Percentiles rank a stretch among this genome's conserved stretches.
These are phyloP conservation scores for Amazonetta brasiliensis DNA, from an alignment of 2,797 vertebrate genomes.

Conservation along the genomic window DNA sequence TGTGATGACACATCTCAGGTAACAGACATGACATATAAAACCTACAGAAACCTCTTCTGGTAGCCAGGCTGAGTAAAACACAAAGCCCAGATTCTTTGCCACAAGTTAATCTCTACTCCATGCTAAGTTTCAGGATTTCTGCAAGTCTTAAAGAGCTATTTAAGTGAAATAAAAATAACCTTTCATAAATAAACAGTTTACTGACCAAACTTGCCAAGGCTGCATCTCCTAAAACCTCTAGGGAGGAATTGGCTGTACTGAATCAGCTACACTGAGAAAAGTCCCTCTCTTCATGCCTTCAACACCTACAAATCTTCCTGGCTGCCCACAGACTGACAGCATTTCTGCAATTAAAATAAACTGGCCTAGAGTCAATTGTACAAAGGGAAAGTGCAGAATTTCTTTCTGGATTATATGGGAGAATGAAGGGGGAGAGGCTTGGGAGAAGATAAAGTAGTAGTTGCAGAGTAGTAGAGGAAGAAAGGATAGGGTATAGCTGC, in stretches of 20 bases:
- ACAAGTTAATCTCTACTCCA: not conserved
- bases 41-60: not conserved
- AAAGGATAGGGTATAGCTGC: not conserved
- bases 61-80: not conserved
- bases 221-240: slow-evolving; percentile 8
- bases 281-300: slow-evolving; percentile 36
- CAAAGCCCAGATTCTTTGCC: slow-evolving; percentile 13
- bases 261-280: slow-evolving; percentile 25
- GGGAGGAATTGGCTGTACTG: not conserved
- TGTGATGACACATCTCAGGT: not conserved
- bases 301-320: slow-evolving; percentile 23
- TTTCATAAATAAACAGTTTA: slow-evolving; percentile 55
- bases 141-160: slow-evolving; percentile 57
- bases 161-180: slow-evolving; percentile 27
- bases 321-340: slow-evolving; percentile 8
- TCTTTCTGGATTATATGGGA: not conserved
- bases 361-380: slow-evolving; percentile 19
- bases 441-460: not conserved
- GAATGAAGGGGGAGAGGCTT: not conserved
- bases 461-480: not conserved
- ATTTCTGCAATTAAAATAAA: slow-evolving; percentile 39
- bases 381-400: slow-evolving; percentile 11
- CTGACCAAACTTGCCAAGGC: slow-evolving; percentile 3
- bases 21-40: not conserved
- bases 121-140: slow-evolving; percentile 28